These are phyloP conservation scores for Pollachius pollachius DNA, from an alignment of 2,113 vertebrate species.

Conservation along the genomic window DNA sequence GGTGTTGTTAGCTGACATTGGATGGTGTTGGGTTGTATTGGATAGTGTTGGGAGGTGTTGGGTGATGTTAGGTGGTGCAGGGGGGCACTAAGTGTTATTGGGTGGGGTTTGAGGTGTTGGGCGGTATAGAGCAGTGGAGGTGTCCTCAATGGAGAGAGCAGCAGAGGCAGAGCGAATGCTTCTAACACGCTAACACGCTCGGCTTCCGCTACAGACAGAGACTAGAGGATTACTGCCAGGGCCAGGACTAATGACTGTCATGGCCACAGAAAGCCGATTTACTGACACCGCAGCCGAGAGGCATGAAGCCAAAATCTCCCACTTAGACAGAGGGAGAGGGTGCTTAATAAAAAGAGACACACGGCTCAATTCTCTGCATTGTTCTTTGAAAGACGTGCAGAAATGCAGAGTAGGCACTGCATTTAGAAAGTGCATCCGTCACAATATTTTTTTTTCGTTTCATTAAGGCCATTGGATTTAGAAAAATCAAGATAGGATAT, in stretches of 20 bases:
- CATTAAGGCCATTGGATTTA: too few species aligned
- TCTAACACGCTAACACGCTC: conserved; percentile 51
- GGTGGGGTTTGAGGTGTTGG: conserved; percentile 9
- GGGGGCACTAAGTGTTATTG: too few species aligned
- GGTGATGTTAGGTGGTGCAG: too few species aligned
- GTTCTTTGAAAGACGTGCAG: conserved; percentile 36
- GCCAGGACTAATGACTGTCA: conserved; percentile 72
- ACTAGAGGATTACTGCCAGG: conserved; percentile 69
- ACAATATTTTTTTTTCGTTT: background rate
- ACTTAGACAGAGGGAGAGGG: conserved; percentile 62
- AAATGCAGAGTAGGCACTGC: conserved; percentile 17
- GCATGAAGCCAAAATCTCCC: conserved; percentile 70
- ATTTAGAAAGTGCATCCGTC: background rate
- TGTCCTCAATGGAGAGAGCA: conserved; percentile 30
- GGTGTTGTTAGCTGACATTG: too few species aligned
- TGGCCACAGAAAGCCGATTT: conserved; percentile 73
- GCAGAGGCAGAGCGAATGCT: conserved; percentile 31
- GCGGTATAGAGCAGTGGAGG: conserved; percentile 24
- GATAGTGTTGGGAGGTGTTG: too few species aligned
- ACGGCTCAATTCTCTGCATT: conserved; percentile 33
- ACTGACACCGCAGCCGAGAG: conserved; percentile 60
- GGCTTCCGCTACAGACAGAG: conserved; percentile 68
- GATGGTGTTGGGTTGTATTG: too few species aligned
- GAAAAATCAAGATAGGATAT: background rate
- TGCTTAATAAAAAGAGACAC: conserved; percentile 60